phyloP scores from a whole-genome alignment of 2,797 vertebrate species.

The Erethizon dorsatum region DNA sequence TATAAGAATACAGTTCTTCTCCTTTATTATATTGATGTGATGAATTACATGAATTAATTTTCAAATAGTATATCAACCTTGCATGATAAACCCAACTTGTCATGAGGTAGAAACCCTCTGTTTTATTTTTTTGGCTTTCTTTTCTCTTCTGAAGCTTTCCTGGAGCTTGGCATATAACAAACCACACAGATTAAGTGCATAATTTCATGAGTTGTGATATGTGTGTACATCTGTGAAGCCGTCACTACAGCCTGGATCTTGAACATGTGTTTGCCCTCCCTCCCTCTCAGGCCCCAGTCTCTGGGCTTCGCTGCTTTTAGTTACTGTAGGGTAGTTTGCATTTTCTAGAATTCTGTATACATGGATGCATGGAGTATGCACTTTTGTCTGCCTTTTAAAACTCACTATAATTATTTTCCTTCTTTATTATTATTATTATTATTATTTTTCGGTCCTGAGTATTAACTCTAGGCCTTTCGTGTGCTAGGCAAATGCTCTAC shows the following conservation, averaged over 20 bases:
- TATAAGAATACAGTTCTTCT: not conserved
- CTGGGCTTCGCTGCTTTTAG: not conserved
- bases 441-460: too few species aligned
- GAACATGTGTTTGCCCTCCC: not conserved
- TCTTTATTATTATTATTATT: not conserved
- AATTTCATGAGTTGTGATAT: not conserved
- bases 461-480: not conserved
- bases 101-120: not conserved
- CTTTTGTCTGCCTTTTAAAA: not conserved
- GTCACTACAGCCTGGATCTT: not conserved
- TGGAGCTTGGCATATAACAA: not conserved
- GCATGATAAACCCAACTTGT: not conserved
- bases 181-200: not conserved
- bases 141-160: not conserved
- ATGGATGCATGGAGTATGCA: not conserved
- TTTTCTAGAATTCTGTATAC: constrained; percentile 23
- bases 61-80: constrained; percentile 22
- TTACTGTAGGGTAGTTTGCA: not conserved
- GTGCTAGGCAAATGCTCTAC: not conserved
- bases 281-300: not conserved
- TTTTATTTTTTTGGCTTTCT: not conserved
- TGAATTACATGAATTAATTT: constrained; percentile 49
- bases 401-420: not conserved
- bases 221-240: not conserved
- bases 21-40: constrained; percentile 41